Conservation (phyloP, 2,113 vertebrate species). For the Otolemur garnettii region DNA sequence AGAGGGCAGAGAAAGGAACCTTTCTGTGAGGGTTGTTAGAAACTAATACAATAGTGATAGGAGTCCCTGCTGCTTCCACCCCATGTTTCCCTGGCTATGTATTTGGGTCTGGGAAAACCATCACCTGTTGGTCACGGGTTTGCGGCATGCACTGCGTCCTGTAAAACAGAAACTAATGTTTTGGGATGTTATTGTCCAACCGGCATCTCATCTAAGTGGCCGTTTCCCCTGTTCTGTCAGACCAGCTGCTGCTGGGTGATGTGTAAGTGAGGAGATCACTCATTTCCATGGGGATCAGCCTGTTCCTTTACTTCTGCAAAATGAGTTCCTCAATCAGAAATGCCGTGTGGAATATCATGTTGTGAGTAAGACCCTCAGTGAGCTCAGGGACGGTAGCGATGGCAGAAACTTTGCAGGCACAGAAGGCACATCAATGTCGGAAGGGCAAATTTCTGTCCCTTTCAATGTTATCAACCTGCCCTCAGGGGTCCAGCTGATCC, state of each 20-base stretch:
- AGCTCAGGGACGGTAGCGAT: background rate
- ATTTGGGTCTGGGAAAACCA: background rate
- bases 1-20: background rate
- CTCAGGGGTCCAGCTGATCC: background rate
- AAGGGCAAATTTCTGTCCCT: background rate
- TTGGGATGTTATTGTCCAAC: background rate
- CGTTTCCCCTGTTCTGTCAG: rapidly evolving
- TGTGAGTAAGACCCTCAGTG: no score
- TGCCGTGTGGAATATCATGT: background rate
- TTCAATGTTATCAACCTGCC: background rate
- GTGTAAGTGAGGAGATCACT: background rate
- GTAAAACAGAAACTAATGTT: background rate
- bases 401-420: background rate
- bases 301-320: background rate
- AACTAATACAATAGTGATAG: background rate
- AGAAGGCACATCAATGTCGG: background rate
- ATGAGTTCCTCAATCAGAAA: background rate
- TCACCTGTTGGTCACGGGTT: background rate
- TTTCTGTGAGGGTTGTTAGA: background rate
- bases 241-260: background rate
- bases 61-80: background rate
- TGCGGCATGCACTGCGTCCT: no score
- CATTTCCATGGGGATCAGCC: background rate
- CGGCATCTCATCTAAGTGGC: background rate
- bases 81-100: background rate